Conservation (phyloP, 2,113 vertebrate species). For the Podocnemis expansa region DNA sequence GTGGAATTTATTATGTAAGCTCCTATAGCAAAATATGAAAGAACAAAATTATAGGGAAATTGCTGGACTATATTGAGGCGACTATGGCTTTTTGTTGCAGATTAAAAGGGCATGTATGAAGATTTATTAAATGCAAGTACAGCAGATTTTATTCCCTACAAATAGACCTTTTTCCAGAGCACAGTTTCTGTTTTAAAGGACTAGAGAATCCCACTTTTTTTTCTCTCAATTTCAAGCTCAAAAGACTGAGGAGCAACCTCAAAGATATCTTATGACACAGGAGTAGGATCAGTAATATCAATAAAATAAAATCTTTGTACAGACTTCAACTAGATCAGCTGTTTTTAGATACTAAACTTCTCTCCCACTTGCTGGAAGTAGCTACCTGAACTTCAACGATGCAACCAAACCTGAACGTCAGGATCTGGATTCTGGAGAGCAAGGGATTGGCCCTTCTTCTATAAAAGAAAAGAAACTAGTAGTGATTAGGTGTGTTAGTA, state of each 20-base stretch:
- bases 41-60: background rate
- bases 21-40: background rate
- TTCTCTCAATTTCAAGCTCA: background rate
- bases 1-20: conserved; percentile 16
- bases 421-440: background rate
- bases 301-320: background rate
- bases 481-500: background rate
- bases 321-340: background rate
- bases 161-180: background rate
- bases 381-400: background rate
- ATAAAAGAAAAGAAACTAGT: background rate
- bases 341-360: accelerated
- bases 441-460: background rate
- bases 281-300: background rate
- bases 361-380: background rate
- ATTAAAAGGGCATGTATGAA: background rate
- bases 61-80: background rate
- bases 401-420: background rate
- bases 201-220: background rate
- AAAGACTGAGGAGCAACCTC: background rate
- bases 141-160: background rate
- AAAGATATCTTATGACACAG: background rate
- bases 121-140: background rate
- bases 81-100: background rate
- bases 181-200: background rate